Conservation (phyloP, 2,113 vertebrate genomes). For the Lates calcarifer region DNA sequence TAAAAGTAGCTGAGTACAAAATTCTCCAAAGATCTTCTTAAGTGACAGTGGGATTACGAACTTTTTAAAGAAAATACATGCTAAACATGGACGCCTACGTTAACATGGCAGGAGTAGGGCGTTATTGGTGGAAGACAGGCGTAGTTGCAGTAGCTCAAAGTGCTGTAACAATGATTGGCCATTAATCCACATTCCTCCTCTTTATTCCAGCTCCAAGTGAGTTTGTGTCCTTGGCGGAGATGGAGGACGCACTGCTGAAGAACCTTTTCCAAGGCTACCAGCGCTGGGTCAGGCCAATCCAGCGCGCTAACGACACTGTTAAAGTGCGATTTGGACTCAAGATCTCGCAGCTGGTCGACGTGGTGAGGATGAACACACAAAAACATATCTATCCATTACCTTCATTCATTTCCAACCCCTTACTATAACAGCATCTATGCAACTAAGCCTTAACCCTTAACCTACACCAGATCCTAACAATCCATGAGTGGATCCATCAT, state of each 20-base stretch:
- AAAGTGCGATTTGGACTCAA: conserved; percentile 94
- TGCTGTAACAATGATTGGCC: not conserved
- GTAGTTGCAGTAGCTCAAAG: not conserved
- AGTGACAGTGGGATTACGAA: not conserved
- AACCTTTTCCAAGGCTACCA: conserved; percentile 94
- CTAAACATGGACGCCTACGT: not conserved
- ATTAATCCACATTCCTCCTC: not conserved
- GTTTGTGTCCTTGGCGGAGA: conserved; percentile 89
- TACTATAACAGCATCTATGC: not conserved
- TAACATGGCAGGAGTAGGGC: not conserved
- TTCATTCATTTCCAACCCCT: not conserved
- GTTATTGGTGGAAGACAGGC: not conserved
- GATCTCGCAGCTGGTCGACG: conserved; percentile 97
- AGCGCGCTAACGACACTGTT: conserved; percentile 91
- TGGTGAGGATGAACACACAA: conserved; percentile 86
- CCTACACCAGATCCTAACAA: not conserved
- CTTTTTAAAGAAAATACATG: not conserved
- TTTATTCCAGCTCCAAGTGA: conserved; percentile 76
- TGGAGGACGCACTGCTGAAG: conserved; percentile 89
- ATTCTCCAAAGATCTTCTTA: not conserved
- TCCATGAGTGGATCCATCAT: not conserved
- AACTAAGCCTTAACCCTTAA: not conserved
- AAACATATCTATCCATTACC: not conserved
- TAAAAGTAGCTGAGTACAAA: not conserved
- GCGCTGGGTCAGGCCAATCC: conserved; percentile 95